phyloP scores from a whole-genome alignment of 2,888 invertebrate species.

The Glyphotaelius pellucidus region DNA sequence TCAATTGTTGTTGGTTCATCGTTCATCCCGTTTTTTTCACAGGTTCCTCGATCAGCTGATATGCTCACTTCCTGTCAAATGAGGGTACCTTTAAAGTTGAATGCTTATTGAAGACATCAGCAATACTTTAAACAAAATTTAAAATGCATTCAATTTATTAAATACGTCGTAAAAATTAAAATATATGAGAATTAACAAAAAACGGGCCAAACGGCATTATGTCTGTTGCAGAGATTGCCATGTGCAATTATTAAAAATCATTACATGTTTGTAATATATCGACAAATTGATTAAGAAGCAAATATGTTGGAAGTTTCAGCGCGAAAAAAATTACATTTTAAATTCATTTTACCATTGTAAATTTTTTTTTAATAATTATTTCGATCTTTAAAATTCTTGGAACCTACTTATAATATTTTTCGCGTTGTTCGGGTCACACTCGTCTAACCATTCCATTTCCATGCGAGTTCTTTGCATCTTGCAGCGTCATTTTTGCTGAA shows the following conservation, averaged over 20 bases:
- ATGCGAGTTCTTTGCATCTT: background rate
- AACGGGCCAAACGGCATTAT: background rate
- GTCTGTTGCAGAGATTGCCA: background rate
- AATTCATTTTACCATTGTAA: background rate
- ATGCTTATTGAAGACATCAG: background rate
- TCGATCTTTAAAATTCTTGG: background rate
- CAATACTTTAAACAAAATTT: background rate
- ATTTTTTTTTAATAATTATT: background rate
- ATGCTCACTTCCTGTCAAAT: conserved; percentile 24
- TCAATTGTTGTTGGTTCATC: background rate
- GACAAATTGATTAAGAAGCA: background rate
- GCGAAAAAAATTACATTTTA: background rate
- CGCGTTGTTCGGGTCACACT: background rate
- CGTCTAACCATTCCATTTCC: background rate
- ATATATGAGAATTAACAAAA: background rate
- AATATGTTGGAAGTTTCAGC: background rate
- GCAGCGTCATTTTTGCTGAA: conserved; percentile 9
- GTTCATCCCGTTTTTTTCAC: conserved; percentile 7
- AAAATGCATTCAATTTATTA: background rate
- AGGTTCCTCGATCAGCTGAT: conserved; percentile 36
- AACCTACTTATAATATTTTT: background rate
- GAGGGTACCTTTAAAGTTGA: background rate
- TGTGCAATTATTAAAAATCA: background rate
- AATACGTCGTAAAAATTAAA: background rate
- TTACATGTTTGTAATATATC: background rate